Evolutionary conservation across 1,140 invertebrate genomes (phyloP), one percentile per base, ranked within the genome.

Genomic region (Lepidurus couesii): DNA sequence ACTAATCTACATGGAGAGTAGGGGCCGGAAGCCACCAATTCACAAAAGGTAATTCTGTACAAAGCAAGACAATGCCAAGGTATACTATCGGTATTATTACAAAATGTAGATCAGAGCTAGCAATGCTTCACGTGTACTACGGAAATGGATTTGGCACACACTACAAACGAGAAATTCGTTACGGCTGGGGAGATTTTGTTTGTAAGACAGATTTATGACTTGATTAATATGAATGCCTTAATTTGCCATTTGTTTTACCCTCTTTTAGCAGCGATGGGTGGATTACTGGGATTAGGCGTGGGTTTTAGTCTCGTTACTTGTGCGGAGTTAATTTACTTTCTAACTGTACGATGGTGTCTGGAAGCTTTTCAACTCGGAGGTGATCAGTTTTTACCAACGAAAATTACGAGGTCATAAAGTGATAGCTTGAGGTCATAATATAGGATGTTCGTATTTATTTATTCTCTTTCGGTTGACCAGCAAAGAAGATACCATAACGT

Each of bases 201-300:
- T 42, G 75, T 76, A 76, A 10, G 42, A 3, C 11, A 43, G 11
- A 10, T 79, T 81, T 75, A 45, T 24, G 78, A 34, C 34, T 34
- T 34, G 34, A 34, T 34, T 34, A 34, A 34, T 4, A 34, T 34
- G 2, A 34, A 34, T 1, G 3, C 34, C 34, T 34, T 34, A 34
- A 34, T 4, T 34, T 34, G 34, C 34, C 34, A 0, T 34, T 34
- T 34, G 34, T 34, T 26, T 34, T 34, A 34, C 34, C 34, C 2
- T 34, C 0, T 34, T 34, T 34, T 34, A 81, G 81, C 80, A n/a
- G 80, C 81, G 44, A 45, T 82, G 10, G 81, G 81, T 1, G 81
- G 81, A 44, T 77, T 81, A 1, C 80, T 79, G 74, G 78, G 78
- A 43, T 75, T 79, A 75, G 65, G 78, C 7, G 34, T 79, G 13